Evolutionary conservation across 2,888 invertebrate genomes (phyloP), one percentile per base, ranked within the genome.

Genomic region (Tetranychus piercei): DNA sequence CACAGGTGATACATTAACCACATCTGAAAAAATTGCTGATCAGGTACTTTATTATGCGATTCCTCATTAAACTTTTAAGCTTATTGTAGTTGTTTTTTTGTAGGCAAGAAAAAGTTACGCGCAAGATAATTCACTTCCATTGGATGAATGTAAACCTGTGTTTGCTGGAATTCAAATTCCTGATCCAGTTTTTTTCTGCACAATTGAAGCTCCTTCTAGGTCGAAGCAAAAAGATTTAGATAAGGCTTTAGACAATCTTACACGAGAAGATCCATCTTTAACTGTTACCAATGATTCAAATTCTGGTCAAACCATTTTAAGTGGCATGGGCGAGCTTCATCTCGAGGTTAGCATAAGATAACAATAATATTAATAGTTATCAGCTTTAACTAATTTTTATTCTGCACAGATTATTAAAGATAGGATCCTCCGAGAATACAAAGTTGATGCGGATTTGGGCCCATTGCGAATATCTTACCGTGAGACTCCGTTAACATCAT

Each of bases 281-380:
- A 83, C 88, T 78, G 91, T 94, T 8, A 69, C 65, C 5, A n/a
- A 71, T 44, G 89, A 94, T 81, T 82, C 86, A 2, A 91, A 92
- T 77, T 91, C 91, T 0, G 92, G 91, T 0, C 94, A 96, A 85
- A 90, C 90, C 0, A 88, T 94, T 73, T 84, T 94, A 3, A 89
- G 89, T 87, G 93, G 96, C 18, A 97, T 97, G 97, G 99, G 99
- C 1, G 96, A 99, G 82, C 86, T 99, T 1, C 99, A 99, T 81
- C 85, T 99, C 77, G 96, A 99, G 72, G 74, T 79, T 74, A 55
- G 15, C 43, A 6, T 6, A 18, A 18, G 18, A 43, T 44, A 6
- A 6, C 6, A 18, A 72, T 45, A 43, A 22, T 44, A 34, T 34
- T 34, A 5, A 34, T 34, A n/a, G n/a, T 34, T 34, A 5, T 3